Conservation (phyloP, 2,797 vertebrate species). For the Vireo griseus region DNA sequence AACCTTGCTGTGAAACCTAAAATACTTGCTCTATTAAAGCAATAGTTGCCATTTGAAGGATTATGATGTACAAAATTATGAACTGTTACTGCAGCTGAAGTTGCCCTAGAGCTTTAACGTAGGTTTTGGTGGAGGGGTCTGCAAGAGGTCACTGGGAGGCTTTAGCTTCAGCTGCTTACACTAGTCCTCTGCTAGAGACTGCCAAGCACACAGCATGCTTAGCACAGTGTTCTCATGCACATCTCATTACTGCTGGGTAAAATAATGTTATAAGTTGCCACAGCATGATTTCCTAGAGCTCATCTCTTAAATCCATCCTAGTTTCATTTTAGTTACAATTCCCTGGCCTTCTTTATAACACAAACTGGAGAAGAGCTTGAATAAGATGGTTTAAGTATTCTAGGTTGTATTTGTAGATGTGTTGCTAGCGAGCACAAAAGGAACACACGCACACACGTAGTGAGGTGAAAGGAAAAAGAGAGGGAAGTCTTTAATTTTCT, state of each 20-base stretch:
- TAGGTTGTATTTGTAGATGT: not conserved
- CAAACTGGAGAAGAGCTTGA: not conserved
- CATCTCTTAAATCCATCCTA: not conserved
- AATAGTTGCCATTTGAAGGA: not conserved
- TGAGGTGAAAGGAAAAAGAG: too few species aligned
- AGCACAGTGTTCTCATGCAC: not conserved
- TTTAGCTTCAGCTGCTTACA: not conserved
- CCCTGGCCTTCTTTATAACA: not conserved
- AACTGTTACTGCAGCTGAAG: not conserved
- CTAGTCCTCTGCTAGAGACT: not conserved
- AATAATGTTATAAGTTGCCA: not conserved
- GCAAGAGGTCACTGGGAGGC: not conserved
- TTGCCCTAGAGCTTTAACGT: not conserved
- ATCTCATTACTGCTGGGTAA: not conserved
- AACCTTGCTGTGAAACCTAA: not conserved
- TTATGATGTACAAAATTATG: not conserved
- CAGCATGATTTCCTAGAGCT: not conserved
- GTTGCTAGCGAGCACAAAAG: too few species aligned
- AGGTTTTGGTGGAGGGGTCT: not conserved
- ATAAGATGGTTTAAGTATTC: not conserved
- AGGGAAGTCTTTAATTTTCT: too few species aligned
- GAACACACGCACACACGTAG: too few species aligned
- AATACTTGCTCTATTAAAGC: not conserved
- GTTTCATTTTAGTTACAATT: not conserved
- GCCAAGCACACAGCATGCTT: fast-evolving